These are phyloP conservation scores for Telenomus remus DNA, from an alignment of 1,140 invertebrate species.

Conservation along the genomic window DNA sequence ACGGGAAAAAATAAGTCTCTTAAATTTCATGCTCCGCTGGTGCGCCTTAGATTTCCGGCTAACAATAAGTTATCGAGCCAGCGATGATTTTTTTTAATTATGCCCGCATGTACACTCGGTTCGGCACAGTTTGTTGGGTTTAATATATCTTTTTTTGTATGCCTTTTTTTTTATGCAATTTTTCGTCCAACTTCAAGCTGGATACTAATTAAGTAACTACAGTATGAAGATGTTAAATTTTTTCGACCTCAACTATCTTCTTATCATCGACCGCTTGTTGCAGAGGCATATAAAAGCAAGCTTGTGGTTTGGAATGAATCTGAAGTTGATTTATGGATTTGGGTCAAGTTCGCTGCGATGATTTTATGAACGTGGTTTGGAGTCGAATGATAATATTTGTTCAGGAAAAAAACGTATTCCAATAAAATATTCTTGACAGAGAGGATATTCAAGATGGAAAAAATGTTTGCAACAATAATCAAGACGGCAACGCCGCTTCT, in stretches of 20 bases:
- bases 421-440: too few relatives aligned
- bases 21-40: conserved; percentile 49
- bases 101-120: conserved; percentile 4
- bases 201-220: too few relatives aligned
- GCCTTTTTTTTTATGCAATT: neutral
- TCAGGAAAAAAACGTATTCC: too few relatives aligned
- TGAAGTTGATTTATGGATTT: conserved; percentile 19
- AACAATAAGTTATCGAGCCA: conserved; percentile 32
- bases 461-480: conserved; percentile 5
- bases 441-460: too few relatives aligned
- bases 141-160: neutral
- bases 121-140: neutral
- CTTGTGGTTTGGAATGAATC: conserved; percentile 1
- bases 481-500: conserved; percentile 15
- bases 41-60: conserved; percentile 47
- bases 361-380: neutral
- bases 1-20: conserved; percentile 41
- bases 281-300: conserved; percentile 12
- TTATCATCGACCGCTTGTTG: conserved; percentile 2
- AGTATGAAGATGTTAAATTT: neutral
- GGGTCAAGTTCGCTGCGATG: conserved; percentile 27
- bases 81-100: conserved; percentile 47
- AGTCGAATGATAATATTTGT: too few relatives aligned
- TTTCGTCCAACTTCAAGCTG: neutral
- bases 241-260: conserved; percentile 18